Base-by-base conservation (phyloP, 2,888 invertebrate species). In the Polietes domitor region DNA sequence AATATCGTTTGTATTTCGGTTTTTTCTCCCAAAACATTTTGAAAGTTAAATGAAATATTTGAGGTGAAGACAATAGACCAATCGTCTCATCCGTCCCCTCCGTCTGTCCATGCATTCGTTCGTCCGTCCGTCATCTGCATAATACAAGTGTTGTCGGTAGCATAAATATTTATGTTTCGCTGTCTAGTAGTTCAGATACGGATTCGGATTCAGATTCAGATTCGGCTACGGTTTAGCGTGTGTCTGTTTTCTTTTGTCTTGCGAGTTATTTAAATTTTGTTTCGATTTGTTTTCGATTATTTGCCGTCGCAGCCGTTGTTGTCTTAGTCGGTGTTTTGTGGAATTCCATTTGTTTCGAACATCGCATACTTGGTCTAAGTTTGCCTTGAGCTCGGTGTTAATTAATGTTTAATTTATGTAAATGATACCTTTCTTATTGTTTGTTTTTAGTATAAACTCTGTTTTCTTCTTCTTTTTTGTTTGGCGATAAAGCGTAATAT, bases 331-430 rank as follows among this genome's bases (percentile, higher is more conserved):
- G 17, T 28, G 28, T 63, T 50, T 50, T 50, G n/a, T 63, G 41
- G 28, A 77, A 70, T 71, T 58, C 71, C 17, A 4, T 68, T 50
- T 68, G 19, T 50, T 50, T 72, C 15, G 12, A 53, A 26, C 19
- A 43, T 28, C 41, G 43, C 53, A 71, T 17, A 65, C n/a, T 63
- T 77, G n/a, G 24, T 43, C 58, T 65, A 32, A 65, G 55, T 50
- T 83, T 73, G 61, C 83, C 83, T 79, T 83, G 83, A 83, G 72
- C 28, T 73, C 10, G 10, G 61, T 83, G 82, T 73, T 77, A 83
- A 83, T 83, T 83, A 73, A 83, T 83, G 65, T 32, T 50, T 77
- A 61, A 77, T 83, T 75, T 79, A 83, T 83, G 76, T 68, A 83
- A 83, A 83, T 83, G 28, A 79, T 41, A 17, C 28, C 9, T 2